A percentile compares a stretch with the other conserved stretches of the same genome.
phyloP scores from a whole-genome alignment of 2,113 vertebrate species.

The Ciconia stormi region DNA sequence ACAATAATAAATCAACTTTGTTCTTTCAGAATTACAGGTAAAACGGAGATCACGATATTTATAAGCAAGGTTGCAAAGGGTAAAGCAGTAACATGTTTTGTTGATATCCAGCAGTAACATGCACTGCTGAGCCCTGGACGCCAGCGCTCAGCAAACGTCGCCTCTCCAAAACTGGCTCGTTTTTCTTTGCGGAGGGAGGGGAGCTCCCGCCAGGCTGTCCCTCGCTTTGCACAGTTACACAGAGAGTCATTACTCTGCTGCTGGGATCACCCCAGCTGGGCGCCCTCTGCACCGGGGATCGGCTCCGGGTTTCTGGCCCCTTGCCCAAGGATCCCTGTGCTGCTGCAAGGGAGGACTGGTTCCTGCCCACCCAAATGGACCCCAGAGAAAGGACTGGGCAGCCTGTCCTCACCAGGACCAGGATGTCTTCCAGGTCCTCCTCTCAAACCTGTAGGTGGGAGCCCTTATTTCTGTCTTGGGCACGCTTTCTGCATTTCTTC shows the following conservation, averaged over 20 bases:
- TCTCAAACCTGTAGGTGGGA: not conserved
- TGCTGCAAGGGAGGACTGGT: accelerated
- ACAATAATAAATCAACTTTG: constrained; percentile 33
- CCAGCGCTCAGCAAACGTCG: not conserved
- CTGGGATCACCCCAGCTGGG: not conserved
- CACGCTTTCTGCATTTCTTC: not conserved
- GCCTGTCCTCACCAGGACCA: not conserved
- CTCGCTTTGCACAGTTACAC: not conserved
- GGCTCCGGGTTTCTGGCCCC: not conserved
- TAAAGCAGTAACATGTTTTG: not conserved
- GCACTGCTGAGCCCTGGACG: not conserved
- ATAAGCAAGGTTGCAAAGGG: not conserved
- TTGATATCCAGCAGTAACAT: constrained; percentile 6
- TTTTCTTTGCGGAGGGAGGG: not conserved
- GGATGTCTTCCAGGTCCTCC: not conserved
- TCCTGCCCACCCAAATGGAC: not conserved
- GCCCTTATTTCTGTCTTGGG: not conserved
- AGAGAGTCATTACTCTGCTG: not conserved
- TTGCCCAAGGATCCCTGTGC: not conserved
- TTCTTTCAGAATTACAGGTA: not conserved
- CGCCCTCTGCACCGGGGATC: accelerated
- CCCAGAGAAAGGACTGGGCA: not conserved
- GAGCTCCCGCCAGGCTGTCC: not conserved
- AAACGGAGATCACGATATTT: not conserved
- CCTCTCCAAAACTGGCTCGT: not conserved